Evolutionary conservation across 2,888 invertebrate genomes (phyloP), one percentile per base, ranked within the genome.

Genomic region (Sinodicranocentrus sp.): DNA sequence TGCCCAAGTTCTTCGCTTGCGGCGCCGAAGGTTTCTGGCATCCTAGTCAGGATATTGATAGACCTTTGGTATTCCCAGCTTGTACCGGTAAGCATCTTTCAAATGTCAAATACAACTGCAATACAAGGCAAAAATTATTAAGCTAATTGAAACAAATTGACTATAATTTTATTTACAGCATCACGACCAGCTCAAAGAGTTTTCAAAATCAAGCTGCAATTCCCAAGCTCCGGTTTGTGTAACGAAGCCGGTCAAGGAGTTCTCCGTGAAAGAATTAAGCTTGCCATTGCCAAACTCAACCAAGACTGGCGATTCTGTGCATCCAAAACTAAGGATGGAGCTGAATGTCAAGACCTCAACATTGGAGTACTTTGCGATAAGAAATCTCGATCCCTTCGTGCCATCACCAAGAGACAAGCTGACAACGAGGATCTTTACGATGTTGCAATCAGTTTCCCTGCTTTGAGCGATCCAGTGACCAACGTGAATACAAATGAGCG

Each of bases 1-100:
- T 98, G n/a, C 98, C 98, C 0, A 95, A 96, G 88, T 98, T 98
- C 92, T 99, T 98, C 91, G 97, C 97, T 0, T 99, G 99, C 90
- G 98, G 98, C n/a, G 96, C 96, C 73, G 98, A 98, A 93, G 99
- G 98, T 52, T 96, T 97, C 91, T 99, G 98, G 99, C 93, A 97
- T 88, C 98, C 98, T 70, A 96, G 96, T 0, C 92, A 92, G 44
- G 94, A 96, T 89, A 95, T 96, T 8, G 93, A 92, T 63, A 92
- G 95, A 89, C 95, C 96, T 33, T 91, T 97, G 87, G 92, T 96
- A n/a, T 97, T 97, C 90, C 97, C 97, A 79, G 96, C 97, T 87
- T 97, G 97, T 90, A 97, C 97, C 89, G 93, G 96, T 96, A 5
- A 21, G 57, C 23, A n/a, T 52, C n/a, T 3, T 6, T 52, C n/a